A percentile compares a stretch with the other conserved stretches of the same genome.
phyloP scores from a whole-genome alignment of 2,888 invertebrate genomes.

The Protophormia terraenovae region DNA sequence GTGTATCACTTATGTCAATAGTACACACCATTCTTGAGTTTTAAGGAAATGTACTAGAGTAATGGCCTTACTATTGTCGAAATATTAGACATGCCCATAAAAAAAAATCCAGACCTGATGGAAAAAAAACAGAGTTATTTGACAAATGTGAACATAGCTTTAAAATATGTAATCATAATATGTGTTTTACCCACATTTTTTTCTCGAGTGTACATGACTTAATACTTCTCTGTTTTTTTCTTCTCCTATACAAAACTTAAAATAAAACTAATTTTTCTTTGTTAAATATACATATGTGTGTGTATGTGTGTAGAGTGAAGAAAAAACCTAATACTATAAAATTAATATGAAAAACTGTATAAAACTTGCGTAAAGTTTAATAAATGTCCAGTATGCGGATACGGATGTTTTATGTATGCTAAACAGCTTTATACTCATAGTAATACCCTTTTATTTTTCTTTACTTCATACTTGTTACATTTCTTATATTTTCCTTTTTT shows the following conservation, averaged over 20 bases:
- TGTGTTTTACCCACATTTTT: background rate
- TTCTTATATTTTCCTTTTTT: conserved; percentile 27
- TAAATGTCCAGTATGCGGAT: conserved; percentile 65
- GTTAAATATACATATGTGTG: conserved; percentile 11
- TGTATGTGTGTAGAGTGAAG: background rate
- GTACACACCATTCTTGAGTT: too few relatives aligned
- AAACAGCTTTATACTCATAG: conserved; percentile 32
- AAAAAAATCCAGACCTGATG: too few relatives aligned
- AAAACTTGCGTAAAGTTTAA: conserved; percentile 65
- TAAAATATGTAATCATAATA: background rate
- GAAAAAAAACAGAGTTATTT: too few relatives aligned
- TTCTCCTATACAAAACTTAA: conserved; percentile 7
- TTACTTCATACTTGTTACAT: background rate
- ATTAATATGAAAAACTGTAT: conserved; percentile 46
- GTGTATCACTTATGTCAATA: too few relatives aligned
- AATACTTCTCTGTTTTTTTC: background rate
- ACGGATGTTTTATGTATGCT: conserved; percentile 59
- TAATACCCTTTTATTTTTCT: background rate
- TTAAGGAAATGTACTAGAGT: too few relatives aligned
- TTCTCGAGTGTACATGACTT: background rate
- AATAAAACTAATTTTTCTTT: conserved; percentile 56
- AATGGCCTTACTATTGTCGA: too few relatives aligned
- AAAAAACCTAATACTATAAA: conserved; percentile 13
- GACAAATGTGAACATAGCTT: too few relatives aligned
- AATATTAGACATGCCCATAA: too few relatives aligned